Base-by-base conservation (phyloP, 1,140 invertebrate species). In the Nasonia longicornis region DNA sequence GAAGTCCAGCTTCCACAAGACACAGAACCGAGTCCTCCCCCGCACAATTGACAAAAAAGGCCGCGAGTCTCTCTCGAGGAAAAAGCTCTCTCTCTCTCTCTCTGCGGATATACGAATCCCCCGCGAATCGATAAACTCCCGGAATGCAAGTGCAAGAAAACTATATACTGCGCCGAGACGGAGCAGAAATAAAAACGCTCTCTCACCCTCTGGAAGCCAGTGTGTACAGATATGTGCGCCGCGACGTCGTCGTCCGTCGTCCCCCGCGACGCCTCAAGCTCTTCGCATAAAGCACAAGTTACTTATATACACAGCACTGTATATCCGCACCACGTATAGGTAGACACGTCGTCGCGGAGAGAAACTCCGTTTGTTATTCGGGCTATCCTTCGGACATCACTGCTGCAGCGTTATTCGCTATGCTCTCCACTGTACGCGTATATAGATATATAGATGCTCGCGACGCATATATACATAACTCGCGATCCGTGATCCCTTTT, bases 401-500 rank as follows among this genome's bases (percentile, higher is more conserved):
- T 42, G 38, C 10, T 58, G 52, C 52, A 58, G 45, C 45, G 45
- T 48, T 14, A 48, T 14, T 48, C 45, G 52, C 20, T 58, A 20
- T 16, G 52, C 20, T 7, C 1, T 58, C 20, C 48, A 42, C 31
- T 52, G 0, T 52, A 14, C n/a, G 7, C n/a, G 20, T 58, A n/a
- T 20, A 7, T 58, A 58, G 1, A 16, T 58, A 58, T 58, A 58
- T 20, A 16, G 2, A n/a, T 14, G n/a, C 52, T 0, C 14, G 4
- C 20, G 16, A 35, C 52, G 20, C 20, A n/a, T 6, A 58, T 58
- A 58, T 58, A 48, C 14, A 14, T 2, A 48, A 16, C 52, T 58
- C 52, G 52, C 52, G 52, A 58, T 58, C 52, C 52, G 52, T 58
- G 52, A 58, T 58, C 52, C 52, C 52, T 58, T 58, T 58, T 58